phyloP scores from a whole-genome alignment of 2,113 vertebrate genomes.

The Romanogobio albipinnatus region DNA sequence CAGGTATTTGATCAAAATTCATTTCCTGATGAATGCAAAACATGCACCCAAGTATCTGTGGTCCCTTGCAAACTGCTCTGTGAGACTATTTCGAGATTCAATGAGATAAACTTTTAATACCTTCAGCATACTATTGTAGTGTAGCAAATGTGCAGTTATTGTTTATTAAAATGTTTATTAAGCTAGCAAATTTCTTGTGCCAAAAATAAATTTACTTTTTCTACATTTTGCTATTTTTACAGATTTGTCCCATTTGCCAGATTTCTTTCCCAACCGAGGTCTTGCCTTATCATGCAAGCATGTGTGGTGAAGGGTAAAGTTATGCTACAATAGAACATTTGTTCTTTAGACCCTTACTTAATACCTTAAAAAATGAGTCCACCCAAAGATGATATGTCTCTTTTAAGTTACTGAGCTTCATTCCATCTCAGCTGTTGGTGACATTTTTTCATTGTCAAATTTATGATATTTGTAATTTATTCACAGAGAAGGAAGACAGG shows the following conservation, averaged over 20 bases:
- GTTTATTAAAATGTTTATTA: too few relatives aligned
- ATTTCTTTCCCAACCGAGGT: not conserved
- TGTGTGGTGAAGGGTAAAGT: not conserved
- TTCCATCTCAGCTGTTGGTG: not conserved
- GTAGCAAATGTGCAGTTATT: not conserved
- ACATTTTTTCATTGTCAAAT: too few relatives aligned
- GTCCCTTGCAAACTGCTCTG: too few relatives aligned
- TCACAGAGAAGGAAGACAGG: too few relatives aligned
- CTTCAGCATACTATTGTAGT: not conserved
- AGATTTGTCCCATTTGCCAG: conserved; percentile 12
- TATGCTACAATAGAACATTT: not conserved
- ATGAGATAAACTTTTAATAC: too few relatives aligned
- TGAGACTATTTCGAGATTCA: too few relatives aligned
- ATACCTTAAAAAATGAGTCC: not conserved
- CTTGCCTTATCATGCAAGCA: conserved; percentile 1
- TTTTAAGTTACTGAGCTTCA: not conserved
- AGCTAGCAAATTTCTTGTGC: not conserved
- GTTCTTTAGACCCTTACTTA: not conserved
- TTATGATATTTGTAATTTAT: too few relatives aligned
- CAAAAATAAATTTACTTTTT: too few relatives aligned
- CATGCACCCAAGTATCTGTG: too few relatives aligned
- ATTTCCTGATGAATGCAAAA: not conserved
- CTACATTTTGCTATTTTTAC: not conserved
- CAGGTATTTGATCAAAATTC: conserved; percentile 2
- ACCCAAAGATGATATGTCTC: not conserved